A percentile compares a stretch with the other conserved stretches of the same genome.
Conservation (phyloP, 2,888 invertebrate species). For the Euzetes globulus region DNA sequence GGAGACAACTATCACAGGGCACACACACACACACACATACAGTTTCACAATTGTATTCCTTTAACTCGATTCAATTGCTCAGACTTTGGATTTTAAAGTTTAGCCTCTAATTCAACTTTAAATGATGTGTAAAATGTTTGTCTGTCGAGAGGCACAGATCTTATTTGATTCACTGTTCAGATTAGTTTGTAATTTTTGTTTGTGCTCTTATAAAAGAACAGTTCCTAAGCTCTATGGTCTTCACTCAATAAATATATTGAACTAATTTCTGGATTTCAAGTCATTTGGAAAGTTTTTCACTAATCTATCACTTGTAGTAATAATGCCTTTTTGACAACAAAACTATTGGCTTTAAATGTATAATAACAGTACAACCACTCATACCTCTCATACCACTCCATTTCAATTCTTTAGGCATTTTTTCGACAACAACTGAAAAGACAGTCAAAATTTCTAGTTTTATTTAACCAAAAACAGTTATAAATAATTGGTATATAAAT, state of each 20-base stretch:
- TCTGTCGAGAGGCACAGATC: constrained; percentile 5
- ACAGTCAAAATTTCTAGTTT: too few species aligned
- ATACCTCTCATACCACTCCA: too few species aligned
- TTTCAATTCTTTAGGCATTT: too few species aligned
- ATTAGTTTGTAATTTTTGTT: constrained; percentile 17
- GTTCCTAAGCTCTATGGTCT: neutral
- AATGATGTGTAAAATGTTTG: constrained; percentile 19
- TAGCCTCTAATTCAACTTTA: constrained; percentile 25
- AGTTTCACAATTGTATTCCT: neutral
- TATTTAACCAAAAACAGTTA: too few species aligned
- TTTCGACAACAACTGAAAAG: too few species aligned
- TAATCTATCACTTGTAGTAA: constrained; percentile 20
- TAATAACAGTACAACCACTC: neutral
- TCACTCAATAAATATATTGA: neutral
- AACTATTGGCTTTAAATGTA: constrained; percentile 10
- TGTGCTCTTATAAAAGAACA: neutral
- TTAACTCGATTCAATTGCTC: neutral
- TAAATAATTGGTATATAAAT: too few species aligned
- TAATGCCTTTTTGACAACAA: constrained; percentile 25
- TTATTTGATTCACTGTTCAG: constrained; percentile 1
- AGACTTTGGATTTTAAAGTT: neutral
- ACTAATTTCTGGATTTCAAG: constrained; percentile 22
- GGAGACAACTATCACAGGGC: neutral
- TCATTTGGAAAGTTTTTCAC: constrained; percentile 1
- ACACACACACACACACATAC: neutral